phyloP scores from a whole-genome alignment of 2,888 invertebrate genomes.

The Scrobipalpa atriplicella region DNA sequence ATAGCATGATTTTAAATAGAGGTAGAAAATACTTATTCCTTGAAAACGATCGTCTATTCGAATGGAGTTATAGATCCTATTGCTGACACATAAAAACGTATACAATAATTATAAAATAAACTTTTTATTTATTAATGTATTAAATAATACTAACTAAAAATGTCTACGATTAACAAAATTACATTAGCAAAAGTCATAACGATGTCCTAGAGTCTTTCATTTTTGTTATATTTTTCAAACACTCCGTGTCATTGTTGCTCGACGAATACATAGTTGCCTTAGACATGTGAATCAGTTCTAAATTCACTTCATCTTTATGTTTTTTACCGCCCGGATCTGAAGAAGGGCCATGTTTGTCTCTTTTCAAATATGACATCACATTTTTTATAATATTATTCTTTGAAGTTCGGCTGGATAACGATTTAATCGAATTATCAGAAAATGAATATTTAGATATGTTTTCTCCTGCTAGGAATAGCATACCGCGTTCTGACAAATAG shows the following conservation, averaged over 20 bases:
- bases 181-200: slow-evolving; percentile 41
- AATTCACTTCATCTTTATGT: slow-evolving; percentile 46
- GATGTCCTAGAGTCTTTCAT: slow-evolving; percentile 61
- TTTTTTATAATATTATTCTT: slow-evolving; percentile 63
- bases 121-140: slow-evolving; percentile 10
- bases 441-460: slow-evolving; percentile 60
- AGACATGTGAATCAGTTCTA: slow-evolving; percentile 68
- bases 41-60: too few species aligned
- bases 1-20: too few species aligned
- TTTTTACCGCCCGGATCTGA: slow-evolving; percentile 62
- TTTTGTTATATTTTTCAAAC: slow-evolving; percentile 39
- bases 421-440: slow-evolving; percentile 45
- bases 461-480: slow-evolving; percentile 54
- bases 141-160: background rate
- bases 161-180: background rate
- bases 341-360: slow-evolving; percentile 48
- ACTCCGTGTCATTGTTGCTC: slow-evolving; percentile 52
- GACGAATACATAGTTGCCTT: slow-evolving; percentile 59
- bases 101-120: background rate
- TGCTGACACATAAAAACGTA: too few species aligned
- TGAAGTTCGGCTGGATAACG: slow-evolving; percentile 59
- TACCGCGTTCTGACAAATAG: slow-evolving; percentile 61
- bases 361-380: slow-evolving; percentile 54
- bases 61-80: too few species aligned
- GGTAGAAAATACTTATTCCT: too few species aligned